phyloP scores from a whole-genome alignment of 2,797 vertebrate genomes.

The Galaxias olidus region DNA sequence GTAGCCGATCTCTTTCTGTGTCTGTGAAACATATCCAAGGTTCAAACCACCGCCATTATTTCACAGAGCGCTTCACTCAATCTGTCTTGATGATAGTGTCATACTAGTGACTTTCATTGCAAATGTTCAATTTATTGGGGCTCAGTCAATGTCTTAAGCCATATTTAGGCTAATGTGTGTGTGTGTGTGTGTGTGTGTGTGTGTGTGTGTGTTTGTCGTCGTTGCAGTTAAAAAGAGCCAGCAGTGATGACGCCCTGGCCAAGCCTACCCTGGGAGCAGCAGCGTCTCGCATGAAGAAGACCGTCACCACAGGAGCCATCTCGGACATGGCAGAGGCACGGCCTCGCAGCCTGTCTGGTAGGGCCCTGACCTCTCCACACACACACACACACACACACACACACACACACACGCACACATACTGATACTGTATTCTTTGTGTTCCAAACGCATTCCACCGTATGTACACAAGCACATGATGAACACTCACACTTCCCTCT shows the following conservation, averaged over 20 bases:
- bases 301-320: constrained; percentile 86
- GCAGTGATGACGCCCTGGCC: constrained; percentile 89
- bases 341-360: constrained; percentile 81
- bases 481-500: too few species aligned
- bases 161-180: neutral
- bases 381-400: neutral
- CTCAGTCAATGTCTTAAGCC: neutral
- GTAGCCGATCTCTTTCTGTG: too few species aligned
- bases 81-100: too few species aligned
- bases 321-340: constrained; percentile 86
- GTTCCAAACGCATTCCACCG: too few species aligned
- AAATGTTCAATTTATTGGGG: neutral
- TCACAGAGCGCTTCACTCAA: too few species aligned
- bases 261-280: constrained; percentile 76
- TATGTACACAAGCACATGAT: too few species aligned
- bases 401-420: neutral
- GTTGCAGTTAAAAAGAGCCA: constrained; percentile 90
- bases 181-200: constrained; percentile 11
- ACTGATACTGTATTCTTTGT: too few species aligned
- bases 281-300: constrained; percentile 87
- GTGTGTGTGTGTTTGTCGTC: neutral
- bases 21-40: too few species aligned
- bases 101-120: neutral
- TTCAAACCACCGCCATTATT: too few species aligned
- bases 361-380: constrained; percentile 11